A percentile compares a stretch with the other conserved stretches of the same genome.
These are phyloP conservation scores for Diuraphis noxia DNA, from an alignment of 1,140 invertebrate genomes.

Conservation along the genomic window DNA sequence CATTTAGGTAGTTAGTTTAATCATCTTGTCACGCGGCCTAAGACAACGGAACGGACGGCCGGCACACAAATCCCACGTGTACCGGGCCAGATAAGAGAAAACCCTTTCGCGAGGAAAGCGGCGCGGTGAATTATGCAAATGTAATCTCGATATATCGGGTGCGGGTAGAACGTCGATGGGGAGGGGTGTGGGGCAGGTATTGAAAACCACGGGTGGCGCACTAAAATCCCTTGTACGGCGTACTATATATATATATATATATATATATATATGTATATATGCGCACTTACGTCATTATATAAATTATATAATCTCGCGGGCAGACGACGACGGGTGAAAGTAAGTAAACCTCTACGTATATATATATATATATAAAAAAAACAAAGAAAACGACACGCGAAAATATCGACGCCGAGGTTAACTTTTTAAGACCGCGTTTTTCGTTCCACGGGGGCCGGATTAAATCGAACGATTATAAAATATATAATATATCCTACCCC, in stretches of 20 bases:
- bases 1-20: not conserved
- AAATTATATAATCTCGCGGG: not conserved
- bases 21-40: conserved; percentile 28
- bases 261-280: not conserved
- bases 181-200: not conserved
- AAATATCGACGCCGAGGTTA: conserved; percentile 20
- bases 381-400: not conserved
- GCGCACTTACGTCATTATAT: not conserved
- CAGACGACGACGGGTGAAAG: not conserved
- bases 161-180: not conserved
- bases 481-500: not conserved
- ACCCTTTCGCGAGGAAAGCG: conserved; percentile 9
- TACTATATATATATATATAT: not conserved
- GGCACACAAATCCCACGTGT: conserved; percentile 44
- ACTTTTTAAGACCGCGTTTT: conserved; percentile 45
- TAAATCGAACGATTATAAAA: conserved; percentile 22
- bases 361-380: not conserved
- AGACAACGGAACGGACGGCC: conserved; percentile 36
- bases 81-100: conserved; percentile 45
- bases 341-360: too few species aligned
- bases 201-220: not conserved
- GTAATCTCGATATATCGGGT: conserved; percentile 10
- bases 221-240: not conserved
- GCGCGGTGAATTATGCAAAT: conserved; percentile 28
- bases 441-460: not conserved